Conservation (phyloP, 2,113 vertebrate genomes). For the Pristiophorus japonicus region DNA sequence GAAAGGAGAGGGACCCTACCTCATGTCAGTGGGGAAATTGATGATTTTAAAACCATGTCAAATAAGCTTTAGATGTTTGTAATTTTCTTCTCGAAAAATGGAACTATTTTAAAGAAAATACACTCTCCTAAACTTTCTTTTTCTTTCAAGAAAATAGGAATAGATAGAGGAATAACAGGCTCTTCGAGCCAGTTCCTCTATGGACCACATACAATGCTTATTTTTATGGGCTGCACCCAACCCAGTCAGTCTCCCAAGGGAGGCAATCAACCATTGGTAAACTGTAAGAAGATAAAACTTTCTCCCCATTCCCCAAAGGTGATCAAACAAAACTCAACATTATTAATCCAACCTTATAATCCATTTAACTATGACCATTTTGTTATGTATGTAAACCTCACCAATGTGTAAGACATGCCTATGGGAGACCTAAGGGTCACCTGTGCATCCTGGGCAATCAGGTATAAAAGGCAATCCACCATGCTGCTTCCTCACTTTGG, state of each 20-base stretch:
- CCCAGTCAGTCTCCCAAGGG: background rate
- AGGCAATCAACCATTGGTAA: background rate
- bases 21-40: background rate
- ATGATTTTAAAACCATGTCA: background rate
- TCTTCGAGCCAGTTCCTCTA: background rate
- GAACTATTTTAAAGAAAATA: background rate
- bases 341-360: background rate
- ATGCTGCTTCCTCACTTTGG: no score
- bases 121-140: background rate
- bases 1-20: background rate
- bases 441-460: no score
- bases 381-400: no score
- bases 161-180: background rate
- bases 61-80: background rate
- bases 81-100: background rate
- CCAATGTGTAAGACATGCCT: no score
- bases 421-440: no score
- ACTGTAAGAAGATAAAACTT: background rate
- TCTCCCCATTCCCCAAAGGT: background rate
- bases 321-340: background rate
- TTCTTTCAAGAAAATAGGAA: background rate
- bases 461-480: no score
- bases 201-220: background rate
- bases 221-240: background rate
- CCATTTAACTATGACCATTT: background rate